These are phyloP conservation scores for Melinaea menophilus DNA, from an alignment of 2,888 invertebrate genomes.

Conservation along the genomic window DNA sequence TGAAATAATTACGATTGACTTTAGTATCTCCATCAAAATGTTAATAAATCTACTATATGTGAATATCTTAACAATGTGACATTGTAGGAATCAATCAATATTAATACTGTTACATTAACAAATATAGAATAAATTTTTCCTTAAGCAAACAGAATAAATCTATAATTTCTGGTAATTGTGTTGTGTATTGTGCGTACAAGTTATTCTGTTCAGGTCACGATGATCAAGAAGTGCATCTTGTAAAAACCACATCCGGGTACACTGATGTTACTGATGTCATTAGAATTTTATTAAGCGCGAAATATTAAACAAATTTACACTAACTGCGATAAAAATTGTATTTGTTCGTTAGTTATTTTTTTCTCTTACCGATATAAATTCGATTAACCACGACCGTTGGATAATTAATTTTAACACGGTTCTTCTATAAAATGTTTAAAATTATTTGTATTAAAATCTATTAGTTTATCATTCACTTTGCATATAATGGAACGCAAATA, in stretches of 20 bases:
- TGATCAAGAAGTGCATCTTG: slow-evolving; percentile 31
- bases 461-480: no score
- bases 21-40: no score
- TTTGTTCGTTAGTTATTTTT: neutral
- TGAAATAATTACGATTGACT: no score
- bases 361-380: no score
- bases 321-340: neutral
- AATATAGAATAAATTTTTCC: neutral
- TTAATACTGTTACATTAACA: neutral
- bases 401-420: no score
- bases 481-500: no score
- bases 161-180: neutral
- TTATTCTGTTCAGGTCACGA: slow-evolving; percentile 27
- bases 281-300: slow-evolving; percentile 22
- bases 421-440: no score
- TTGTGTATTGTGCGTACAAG: slow-evolving; percentile 11
- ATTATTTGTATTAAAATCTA: no score
- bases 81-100: neutral
- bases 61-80: no score
- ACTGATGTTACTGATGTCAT: slow-evolving; percentile 23
- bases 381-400: no score
- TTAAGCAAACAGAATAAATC: neutral
- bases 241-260: slow-evolving; percentile 37
- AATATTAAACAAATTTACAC: neutral
- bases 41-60: no score